These are phyloP conservation scores for Coptodon bakossiorum DNA, from an alignment of 2,113 vertebrate species.

Conservation along the genomic window DNA sequence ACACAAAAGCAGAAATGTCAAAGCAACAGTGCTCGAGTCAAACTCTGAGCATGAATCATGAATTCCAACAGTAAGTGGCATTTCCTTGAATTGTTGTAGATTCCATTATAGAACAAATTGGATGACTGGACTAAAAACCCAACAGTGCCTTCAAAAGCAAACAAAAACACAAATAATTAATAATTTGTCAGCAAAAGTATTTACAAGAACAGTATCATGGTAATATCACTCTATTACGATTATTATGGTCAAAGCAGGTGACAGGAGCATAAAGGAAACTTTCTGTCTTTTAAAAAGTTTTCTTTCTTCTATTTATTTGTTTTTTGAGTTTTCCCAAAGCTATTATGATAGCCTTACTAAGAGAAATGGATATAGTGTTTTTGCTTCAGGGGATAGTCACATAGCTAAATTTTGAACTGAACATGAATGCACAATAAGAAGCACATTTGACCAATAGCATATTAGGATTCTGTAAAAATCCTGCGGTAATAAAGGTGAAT, in stretches of 20 bases:
- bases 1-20: not conserved
- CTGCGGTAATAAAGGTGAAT: not conserved
- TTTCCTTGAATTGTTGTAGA: not conserved
- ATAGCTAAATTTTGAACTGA: not conserved
- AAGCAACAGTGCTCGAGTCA: not conserved
- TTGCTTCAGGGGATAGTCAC: not conserved
- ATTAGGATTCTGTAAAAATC: not conserved
- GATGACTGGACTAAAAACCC: not conserved
- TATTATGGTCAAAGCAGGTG: not conserved
- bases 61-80: not conserved
- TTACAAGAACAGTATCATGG: not conserved
- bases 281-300: not conserved
- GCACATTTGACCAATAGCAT: not conserved
- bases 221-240: not conserved
- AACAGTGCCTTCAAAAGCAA: not conserved
- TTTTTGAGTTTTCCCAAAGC: not conserved
- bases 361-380: not conserved
- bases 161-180: not conserved
- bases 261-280: not conserved
- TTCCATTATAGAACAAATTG: not conserved
- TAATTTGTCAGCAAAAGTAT: not conserved
- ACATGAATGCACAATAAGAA: not conserved
- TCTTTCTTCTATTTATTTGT: not conserved
- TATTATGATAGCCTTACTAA: not conserved
- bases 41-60: not conserved